Base-by-base conservation (phyloP, 2,888 invertebrate species). In the Hermaeophaga mercurialis region DNA sequence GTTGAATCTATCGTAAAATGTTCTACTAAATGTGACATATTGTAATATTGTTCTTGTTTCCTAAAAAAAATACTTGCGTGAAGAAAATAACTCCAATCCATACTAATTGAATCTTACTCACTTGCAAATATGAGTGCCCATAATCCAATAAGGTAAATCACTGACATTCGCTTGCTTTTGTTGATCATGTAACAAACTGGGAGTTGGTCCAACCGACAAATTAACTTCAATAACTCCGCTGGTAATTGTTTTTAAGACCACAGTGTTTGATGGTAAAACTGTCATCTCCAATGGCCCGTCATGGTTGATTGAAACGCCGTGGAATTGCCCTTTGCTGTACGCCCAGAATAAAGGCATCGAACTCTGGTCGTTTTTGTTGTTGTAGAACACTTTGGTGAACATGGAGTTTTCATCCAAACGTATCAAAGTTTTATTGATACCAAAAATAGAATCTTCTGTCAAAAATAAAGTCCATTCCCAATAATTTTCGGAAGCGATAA, bases 401-500 rank as follows among this genome's bases (percentile, higher is more conserved):
- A 72, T 75, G 18, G 67, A 62, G 50, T 72, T 73, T 61, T 64
- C 63, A 12, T 64, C 73, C 0, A 83, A 62, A 9, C 80, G 78
- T 2, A 73, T 70, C 2, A 66, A 41, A 50, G 82, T 75, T 65
- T 81, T 79, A 14, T 83, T 84, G 1, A 86, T 72, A 0, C 85
- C 86, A 58, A 80, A 85, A 66, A 85, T 75, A 0, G 77, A 72
- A 50, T 80, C 79, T 14, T 81, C 76, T 0, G 82, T 82, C 22
- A 86, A 64, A 60, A 78, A 79, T 12, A 86, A 77, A 0, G 81
- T 77, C 66, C 84, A 79, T 71, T 86, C 86, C 84, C 85, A 85
- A 64, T 84, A 85, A 36, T 80, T 76, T 15, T 82, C 73, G 0
- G 85, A 82, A 1, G 83, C 81, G 56, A 86, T 83, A 0, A 85